Evolutionary conservation across 2,113 vertebrate species (phyloP).

Genomic region (Zosterops japonicus): DNA sequence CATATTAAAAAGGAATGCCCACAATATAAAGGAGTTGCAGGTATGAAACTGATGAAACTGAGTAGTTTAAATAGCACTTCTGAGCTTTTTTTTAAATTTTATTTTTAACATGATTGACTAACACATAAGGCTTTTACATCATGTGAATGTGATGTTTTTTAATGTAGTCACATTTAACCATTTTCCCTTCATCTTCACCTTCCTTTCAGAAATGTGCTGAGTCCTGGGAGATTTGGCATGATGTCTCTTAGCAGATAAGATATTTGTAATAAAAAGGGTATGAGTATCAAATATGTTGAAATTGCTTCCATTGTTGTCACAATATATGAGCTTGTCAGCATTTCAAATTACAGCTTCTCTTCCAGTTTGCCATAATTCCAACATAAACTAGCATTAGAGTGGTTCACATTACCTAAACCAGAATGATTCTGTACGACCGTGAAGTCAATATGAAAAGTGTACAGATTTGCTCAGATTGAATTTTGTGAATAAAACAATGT

Average conservation of each 20-base stretch:
- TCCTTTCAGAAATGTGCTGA: neutral
- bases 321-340: neutral
- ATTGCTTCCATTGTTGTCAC: neutral
- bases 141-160: neutral
- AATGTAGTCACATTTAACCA: neutral
- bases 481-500: neutral
- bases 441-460: neutral
- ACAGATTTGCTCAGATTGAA: neutral
- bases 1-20: slow-evolving; percentile 93
- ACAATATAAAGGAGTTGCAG: slow-evolving; percentile 82
- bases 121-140: neutral
- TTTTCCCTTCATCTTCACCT: neutral
- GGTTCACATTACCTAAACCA: neutral
- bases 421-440: neutral
- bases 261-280: neutral
- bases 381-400: neutral
- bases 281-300: neutral
- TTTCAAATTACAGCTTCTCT: neutral
- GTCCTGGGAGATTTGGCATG: neutral
- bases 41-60: slow-evolving; percentile 58
- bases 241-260: neutral
- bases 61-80: neutral
- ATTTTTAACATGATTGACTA: neutral
- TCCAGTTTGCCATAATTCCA: neutral
- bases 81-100: fast-evolving